Base-by-base conservation (phyloP, 2,888 invertebrate genomes). In the Suillia variegata region DNA sequence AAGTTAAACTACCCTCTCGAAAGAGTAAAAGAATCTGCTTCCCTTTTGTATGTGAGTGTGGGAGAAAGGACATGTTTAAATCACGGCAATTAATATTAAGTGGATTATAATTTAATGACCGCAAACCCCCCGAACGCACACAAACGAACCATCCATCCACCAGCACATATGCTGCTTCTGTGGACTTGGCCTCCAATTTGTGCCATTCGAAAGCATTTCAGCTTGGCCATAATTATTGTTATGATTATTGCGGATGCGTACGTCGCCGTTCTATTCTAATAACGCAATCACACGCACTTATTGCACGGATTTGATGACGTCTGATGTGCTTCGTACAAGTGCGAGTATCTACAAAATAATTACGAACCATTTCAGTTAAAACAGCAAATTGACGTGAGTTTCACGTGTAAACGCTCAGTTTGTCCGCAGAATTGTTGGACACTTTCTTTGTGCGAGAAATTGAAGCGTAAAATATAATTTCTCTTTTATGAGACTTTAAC, bases 21-120 rank as follows among this genome's bases (percentile, higher is more conserved):
- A 38, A 47, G 45, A 61, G 26, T 21, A 22, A n/a, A n/a, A n/a
- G n/a, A n/a, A n/a, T n/a, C n/a, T n/a, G n/a, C n/a, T n/a, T n/a
- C n/a, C n/a, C n/a, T n/a, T n/a, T n/a, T n/a, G n/a, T n/a, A 33
- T 13, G 48, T 54, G 49, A 49, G 13, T 20, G 54, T 61, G 62
- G 45, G 62, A 58, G 58, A 48, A 38, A 62, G 62, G 64, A 62
- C 64, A 65, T 63, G 63, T 63, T 66, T 65, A 75, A 77, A 77
- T 76, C 76, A 75, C 67, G 67, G 70, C 76, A 76, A 78, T 78
- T 78, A 78, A 78, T 78, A 76, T 76, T 75, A 77, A 76, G 77
- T 78, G 78, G 77, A 75, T 78, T 78, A 76, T 71, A 73, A 78
- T 78, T 76, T 77, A 74, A 78, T 77, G 75, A 71, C 72, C 75